phyloP scores from a whole-genome alignment of 1,140 invertebrate genomes.

The Drosophila kurseongensis region DNA sequence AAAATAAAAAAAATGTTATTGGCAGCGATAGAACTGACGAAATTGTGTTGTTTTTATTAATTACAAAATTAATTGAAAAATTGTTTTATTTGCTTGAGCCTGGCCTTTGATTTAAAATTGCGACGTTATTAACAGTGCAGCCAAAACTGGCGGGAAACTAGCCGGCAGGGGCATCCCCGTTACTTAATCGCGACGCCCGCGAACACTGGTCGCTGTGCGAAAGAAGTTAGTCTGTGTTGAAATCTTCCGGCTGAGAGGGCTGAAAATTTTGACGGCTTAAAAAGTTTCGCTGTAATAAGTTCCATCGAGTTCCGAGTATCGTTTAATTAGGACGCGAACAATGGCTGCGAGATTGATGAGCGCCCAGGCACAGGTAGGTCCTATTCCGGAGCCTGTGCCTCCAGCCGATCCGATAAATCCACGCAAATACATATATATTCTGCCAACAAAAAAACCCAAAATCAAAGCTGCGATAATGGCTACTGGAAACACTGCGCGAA shows the following conservation, averaged over 20 bases:
- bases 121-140: background rate
- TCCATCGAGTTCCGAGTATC: conserved; percentile 34
- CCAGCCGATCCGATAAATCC: background rate
- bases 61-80: no score
- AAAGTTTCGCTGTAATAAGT: conserved; percentile 39
- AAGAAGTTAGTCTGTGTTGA: conserved; percentile 72
- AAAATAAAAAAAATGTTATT: no score
- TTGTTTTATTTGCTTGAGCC: no score
- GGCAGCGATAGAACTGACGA: no score
- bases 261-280: conserved; percentile 75
- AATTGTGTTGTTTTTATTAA: no score
- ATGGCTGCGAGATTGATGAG: conserved; percentile 76
- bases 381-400: conserved; percentile 31
- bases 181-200: conserved; percentile 10
- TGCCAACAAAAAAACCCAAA: conserved; percentile 8
- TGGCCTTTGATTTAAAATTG: background rate
- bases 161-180: background rate
- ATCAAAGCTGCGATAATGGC: conserved; percentile 51
- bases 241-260: conserved; percentile 84
- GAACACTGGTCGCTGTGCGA: conserved; percentile 16
- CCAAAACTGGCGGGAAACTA: background rate
- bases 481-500: conserved; percentile 24
- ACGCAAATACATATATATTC: conserved; percentile 12
- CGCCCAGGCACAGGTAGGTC: conserved; percentile 74
- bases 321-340: conserved; percentile 54